Percentiles rank a stretch among this genome's conserved stretches.
Evolutionary conservation across 2,797 vertebrate species (phyloP).

Genomic region (Parambassis ranga): DNA sequence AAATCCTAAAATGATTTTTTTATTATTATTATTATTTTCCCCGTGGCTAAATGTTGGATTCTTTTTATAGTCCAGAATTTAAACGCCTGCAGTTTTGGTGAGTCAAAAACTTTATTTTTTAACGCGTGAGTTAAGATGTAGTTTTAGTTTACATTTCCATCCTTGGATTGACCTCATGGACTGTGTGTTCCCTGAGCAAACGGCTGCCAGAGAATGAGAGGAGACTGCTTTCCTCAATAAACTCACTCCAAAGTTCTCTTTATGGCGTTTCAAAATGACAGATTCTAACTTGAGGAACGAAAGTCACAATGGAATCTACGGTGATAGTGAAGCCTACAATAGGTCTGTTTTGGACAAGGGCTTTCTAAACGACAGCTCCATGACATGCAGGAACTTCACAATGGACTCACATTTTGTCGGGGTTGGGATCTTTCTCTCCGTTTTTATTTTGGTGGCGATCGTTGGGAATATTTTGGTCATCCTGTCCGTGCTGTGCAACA

Average conservation of each 20-base stretch:
- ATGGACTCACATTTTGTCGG: conserved; percentile 86
- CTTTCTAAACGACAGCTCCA: conserved; percentile 74
- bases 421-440: conserved; percentile 87
- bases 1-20: not conserved
- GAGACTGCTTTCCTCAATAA: conserved; percentile 34
- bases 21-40: not conserved
- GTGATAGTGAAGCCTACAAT: conserved; percentile 70
- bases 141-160: not conserved
- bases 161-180: too few species aligned
- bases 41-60: too few species aligned
- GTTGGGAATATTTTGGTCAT: conserved; percentile 96
- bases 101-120: not conserved
- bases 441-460: conserved; percentile 91
- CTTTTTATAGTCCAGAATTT: not conserved
- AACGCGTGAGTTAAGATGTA: too few species aligned
- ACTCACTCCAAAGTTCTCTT: conserved; percentile 71
- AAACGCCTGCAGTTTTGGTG: not conserved
- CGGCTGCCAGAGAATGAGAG: not conserved
- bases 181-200: too few species aligned
- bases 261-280: conserved; percentile 89
- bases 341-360: conserved; percentile 57
- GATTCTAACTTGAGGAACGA: conserved; percentile 85
- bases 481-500: conserved; percentile 94
- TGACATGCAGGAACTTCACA: conserved; percentile 79
- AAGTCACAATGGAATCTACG: conserved; percentile 84